Evolutionary conservation across 2,797 vertebrate genomes (phyloP), one percentile per base, ranked within the genome.

Genomic region (Catamblyrhynchus diadema): DNA sequence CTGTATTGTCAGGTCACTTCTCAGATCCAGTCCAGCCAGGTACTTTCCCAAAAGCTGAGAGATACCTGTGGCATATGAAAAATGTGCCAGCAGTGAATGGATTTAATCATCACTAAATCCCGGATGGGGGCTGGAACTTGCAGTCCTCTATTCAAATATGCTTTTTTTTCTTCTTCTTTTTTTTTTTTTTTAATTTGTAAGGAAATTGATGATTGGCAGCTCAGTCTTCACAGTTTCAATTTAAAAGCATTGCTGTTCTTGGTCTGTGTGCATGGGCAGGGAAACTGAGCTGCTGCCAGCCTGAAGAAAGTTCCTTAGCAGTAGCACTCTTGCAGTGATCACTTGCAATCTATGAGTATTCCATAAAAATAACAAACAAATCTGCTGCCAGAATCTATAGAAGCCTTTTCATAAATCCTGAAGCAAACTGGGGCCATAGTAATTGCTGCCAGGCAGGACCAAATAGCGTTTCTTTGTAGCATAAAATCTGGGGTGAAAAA

Each of bases 311-410:
- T 59, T 72, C 66, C 79, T 72, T 44, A 78, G 62, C 70, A 90
- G 6, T 41, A 62, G 50, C 19, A 10, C 20, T 79, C 50, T 50
- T 4, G 2, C 39, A n/a, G 56, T 61, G 54, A 83, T 91, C 39
- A n/a, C 51, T 75, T 77, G 56, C 15, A 72, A 56, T 39, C 62
- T 69, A 13, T 66, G 48, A 88, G 30, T 30, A 45, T 79, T 95
- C 60, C 44, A 39, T 23, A 81, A 86, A 96, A 95, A 53, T 53
- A 87, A 87, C 54, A 87, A 95, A 85, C 37, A 94, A 60, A 75
- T 75, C 66, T 75, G 54, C 59, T 91, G 54, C 77, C 90, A 93
- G 51, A 79, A 81, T 84, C 65, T 70, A 30, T 60, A 72, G 90
- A 56, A 84, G 47, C 28, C 41, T 85, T 88, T 86, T 90, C 59